A percentile compares a stretch with the other conserved stretches of the same genome.
Conservation (phyloP, 53 echinoderm and acorn worm genomes). For the Crossaster papposus region DNA sequence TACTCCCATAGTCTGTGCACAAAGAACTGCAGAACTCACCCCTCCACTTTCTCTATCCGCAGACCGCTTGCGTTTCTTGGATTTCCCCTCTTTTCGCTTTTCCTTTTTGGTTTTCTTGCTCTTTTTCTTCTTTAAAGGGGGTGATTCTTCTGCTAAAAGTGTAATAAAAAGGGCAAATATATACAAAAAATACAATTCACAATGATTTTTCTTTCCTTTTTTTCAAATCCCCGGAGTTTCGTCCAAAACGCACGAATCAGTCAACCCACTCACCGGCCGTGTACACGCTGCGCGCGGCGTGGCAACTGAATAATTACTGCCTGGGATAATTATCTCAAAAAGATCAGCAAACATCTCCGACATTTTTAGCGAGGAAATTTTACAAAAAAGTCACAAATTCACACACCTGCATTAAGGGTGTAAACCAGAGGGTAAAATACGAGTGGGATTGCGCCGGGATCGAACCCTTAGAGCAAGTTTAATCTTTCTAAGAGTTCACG, state of each 20-base stretch:
- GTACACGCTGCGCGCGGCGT: not conserved
- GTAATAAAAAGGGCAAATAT: not conserved
- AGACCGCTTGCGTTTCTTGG: constrained; percentile 81
- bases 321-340: constrained; percentile 41
- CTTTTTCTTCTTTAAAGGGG: constrained; percentile 92
- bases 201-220: not conserved
- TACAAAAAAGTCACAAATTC: not conserved
- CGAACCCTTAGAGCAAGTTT: constrained; percentile 20
- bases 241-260: constrained; percentile 42
- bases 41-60: constrained; percentile 62
- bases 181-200: not conserved
- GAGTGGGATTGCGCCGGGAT: constrained; percentile 20
- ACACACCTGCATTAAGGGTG: not conserved
- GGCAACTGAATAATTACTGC: constrained; percentile 29
- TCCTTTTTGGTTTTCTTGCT: constrained; percentile 96
- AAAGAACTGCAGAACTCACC: constrained; percentile 20
- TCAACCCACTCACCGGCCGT: constrained; percentile 42
- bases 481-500: constrained; percentile 21
- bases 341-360: constrained; percentile 38
- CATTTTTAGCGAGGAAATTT: constrained; percentile 27
- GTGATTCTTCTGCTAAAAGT: constrained; percentile 74
- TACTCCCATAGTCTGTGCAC: not conserved
- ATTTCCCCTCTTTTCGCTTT: constrained; percentile 84
- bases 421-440: constrained; percentile 21
- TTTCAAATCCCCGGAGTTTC: not conserved